Percentiles rank a stretch among this genome's conserved stretches.
phyloP scores from a whole-genome alignment of 1,140 invertebrate species.

The Pseudomyrmex flavicornis region DNA sequence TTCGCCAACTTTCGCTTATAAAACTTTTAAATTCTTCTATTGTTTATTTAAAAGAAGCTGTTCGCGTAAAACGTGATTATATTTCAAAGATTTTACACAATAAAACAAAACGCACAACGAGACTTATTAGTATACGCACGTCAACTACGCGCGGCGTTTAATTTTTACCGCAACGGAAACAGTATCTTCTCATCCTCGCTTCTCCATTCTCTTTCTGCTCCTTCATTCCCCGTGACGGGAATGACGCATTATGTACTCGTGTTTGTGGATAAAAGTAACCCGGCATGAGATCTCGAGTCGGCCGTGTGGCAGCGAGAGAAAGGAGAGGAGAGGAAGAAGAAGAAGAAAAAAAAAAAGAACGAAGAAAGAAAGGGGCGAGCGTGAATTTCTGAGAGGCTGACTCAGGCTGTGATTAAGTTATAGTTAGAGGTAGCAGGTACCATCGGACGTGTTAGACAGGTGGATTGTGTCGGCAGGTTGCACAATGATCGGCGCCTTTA shows the following conservation, averaged over 20 bases:
- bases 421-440: slow-evolving; percentile 67
- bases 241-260: slow-evolving; percentile 59
- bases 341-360: slow-evolving; percentile 11
- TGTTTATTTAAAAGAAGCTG: too few species aligned
- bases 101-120: not conserved
- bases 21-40: too few species aligned
- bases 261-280: slow-evolving; percentile 58
- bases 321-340: slow-evolving; percentile 13
- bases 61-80: too few species aligned
- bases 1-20: too few species aligned
- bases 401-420: slow-evolving; percentile 74
- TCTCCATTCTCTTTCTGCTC: slow-evolving; percentile 8
- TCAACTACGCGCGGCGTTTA: slow-evolving; percentile 7
- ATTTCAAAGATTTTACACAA: not conserved
- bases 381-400: slow-evolving; percentile 63
- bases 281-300: slow-evolving; percentile 21
- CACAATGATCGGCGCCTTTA: slow-evolving; percentile 70
- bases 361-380: slow-evolving; percentile 36
- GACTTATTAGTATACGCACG: not conserved
- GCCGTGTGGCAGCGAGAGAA: slow-evolving; percentile 37
- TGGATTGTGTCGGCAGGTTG: slow-evolving; percentile 62
- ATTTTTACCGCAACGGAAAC: slow-evolving; percentile 43
- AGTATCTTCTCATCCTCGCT: slow-evolving; percentile 17
- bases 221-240: slow-evolving; percentile 23
- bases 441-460: slow-evolving; percentile 67